Evolutionary conservation across 2,797 vertebrate species (phyloP).

Genomic region (Notoglanidium macrostoma): DNA sequence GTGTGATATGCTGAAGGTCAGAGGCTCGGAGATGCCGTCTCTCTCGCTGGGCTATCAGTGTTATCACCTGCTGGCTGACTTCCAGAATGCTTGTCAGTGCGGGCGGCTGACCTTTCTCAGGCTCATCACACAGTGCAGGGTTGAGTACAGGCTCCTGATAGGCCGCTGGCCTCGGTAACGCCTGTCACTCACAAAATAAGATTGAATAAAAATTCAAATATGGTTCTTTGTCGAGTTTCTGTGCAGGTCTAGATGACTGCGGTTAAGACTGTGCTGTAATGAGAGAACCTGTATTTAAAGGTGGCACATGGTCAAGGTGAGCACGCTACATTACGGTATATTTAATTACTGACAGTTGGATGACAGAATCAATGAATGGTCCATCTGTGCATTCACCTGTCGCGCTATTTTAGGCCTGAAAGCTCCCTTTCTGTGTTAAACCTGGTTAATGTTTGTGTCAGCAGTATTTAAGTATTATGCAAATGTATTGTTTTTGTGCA

Average conservation of each 20-base stretch:
- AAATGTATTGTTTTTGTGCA: not conserved
- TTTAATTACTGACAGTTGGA: slow-evolving; percentile 30
- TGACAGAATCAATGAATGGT: slow-evolving; percentile 36
- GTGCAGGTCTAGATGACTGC: not conserved
- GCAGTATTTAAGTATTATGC: not conserved
- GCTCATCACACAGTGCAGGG: slow-evolving; percentile 43
- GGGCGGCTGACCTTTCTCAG: slow-evolving; percentile 63
- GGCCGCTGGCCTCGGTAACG: slow-evolving; percentile 56
- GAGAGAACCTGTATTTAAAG: not conserved
- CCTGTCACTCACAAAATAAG: slow-evolving; percentile 49
- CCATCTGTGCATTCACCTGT: slow-evolving; percentile 17
- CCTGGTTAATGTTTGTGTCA: not conserved
- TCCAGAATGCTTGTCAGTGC: slow-evolving; percentile 54
- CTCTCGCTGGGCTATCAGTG: slow-evolving; percentile 62
- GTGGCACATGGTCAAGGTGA: slow-evolving; percentile 29
- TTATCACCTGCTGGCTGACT: slow-evolving; percentile 57
- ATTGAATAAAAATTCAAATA: not conserved
- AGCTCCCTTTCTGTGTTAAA: slow-evolving; percentile 8
- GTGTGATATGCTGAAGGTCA: slow-evolving; percentile 66
- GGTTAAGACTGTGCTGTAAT: not conserved
- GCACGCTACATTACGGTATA: not conserved
- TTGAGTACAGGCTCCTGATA: slow-evolving; percentile 28
- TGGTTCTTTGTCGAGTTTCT: not conserved
- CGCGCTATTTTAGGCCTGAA: slow-evolving; percentile 10
- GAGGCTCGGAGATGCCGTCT: slow-evolving; percentile 58